Evolutionary conservation across 2,888 invertebrate species (phyloP), one percentile per base, ranked within the genome.

Genomic region (Drosophila melanosoma): DNA sequence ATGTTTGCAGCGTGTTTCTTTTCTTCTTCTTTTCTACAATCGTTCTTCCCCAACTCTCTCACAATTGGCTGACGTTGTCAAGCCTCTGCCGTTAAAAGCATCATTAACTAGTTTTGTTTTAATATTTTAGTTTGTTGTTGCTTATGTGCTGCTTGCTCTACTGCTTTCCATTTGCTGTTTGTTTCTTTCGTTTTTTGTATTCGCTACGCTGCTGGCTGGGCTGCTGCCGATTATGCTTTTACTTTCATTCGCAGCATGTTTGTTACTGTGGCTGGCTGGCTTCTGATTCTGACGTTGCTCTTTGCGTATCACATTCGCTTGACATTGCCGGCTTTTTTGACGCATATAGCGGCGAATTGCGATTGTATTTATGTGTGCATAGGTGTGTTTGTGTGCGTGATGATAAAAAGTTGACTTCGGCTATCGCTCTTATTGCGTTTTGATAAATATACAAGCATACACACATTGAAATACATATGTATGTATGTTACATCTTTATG

Each of bases 171-270:
- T 45, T 45, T 23, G 23, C 23, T 45, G 23, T 15, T 23, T 45
- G 45, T 23, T 45, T 45, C 45, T 45, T 45, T 45, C 69, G 67
- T 49, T 53, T 54, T 45, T 53, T 45, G 17, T 64, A 6, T 61
- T 51, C 58, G 58, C 29, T 74, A 53, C 36, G 60, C n/a, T 38
- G 32, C 69, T 80, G 56, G 36, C 61, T 54, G 3, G 23, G 3
- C 29, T 35, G 60, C 20, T 53, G 29, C 69, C 74, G 62, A 53
- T 61, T 72, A 53, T 71, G 85, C 84, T 90, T 89, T 87, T 87
- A 87, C 89, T 90, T 90, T 89, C 89, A 72, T 83, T 89, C 56
- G 71, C 62, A 69, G 71, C 62, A 65, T 61, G 72, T 66, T 74
- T 81, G 74, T 68, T 73, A 73, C 69, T 78, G 45, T 23, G 45